phyloP scores from a whole-genome alignment of 2,888 invertebrate species.

The Leptarthrus brevirostris region DNA sequence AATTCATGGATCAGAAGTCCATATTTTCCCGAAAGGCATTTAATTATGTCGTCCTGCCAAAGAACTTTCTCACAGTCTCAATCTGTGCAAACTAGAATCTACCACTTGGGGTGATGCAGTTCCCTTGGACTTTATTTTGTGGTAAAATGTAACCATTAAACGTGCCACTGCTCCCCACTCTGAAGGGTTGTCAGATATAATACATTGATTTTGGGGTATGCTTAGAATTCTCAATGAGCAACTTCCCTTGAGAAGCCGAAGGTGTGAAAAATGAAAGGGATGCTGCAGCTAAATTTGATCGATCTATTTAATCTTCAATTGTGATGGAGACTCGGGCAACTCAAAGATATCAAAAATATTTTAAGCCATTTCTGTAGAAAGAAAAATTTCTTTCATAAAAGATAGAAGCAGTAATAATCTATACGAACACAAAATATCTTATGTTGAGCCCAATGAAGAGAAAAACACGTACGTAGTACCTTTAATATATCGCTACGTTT shows the following conservation, averaged over 20 bases:
- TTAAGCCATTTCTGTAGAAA: too few species aligned
- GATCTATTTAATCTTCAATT: conserved; percentile 21
- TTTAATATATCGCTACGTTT: too few species aligned
- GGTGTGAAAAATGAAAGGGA: conserved; percentile 41
- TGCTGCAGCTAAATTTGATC: conserved; percentile 25
- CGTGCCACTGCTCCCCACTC: conserved; percentile 25
- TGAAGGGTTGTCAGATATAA: conserved; percentile 45
- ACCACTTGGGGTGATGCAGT: conserved; percentile 14
- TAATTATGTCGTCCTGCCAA: conserved; percentile 40
- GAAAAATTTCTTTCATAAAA: too few species aligned
- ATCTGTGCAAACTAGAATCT: conserved; percentile 16
- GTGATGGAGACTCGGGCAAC: not conserved
- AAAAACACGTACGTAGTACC: too few species aligned
- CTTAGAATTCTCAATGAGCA: conserved; percentile 28
- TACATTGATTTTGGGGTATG: conserved; percentile 36
- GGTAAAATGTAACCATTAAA: conserved; percentile 43
- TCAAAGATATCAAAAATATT: too few species aligned
- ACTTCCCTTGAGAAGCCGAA: not conserved
- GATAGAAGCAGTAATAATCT: too few species aligned
- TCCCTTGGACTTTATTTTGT: conserved; percentile 43
- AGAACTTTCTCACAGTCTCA: conserved; percentile 27
- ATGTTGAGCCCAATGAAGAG: too few species aligned
- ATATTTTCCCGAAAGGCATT: conserved; percentile 44
- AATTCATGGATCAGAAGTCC: conserved; percentile 47
- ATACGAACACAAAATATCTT: too few species aligned